Base-by-base conservation (phyloP, 1,140 invertebrate genomes). In the Gryon sp. region DNA sequence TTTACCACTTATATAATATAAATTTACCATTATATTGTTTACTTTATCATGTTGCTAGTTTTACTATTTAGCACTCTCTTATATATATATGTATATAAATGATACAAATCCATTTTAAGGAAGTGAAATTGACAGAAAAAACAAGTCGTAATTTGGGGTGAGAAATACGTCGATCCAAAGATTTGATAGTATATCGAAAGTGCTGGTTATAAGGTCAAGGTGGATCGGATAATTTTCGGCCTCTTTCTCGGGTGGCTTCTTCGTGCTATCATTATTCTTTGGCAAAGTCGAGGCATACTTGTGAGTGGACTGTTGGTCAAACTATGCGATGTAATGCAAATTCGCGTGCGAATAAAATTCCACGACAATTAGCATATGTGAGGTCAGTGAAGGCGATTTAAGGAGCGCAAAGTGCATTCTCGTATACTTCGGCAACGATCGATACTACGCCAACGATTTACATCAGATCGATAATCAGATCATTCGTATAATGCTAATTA, bases 281-380 rank as follows among this genome's bases (percentile, higher is more conserved):
- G 40, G 57, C 45, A n/a, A n/a, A n/a, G n/a, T n/a, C n/a, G 38
- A 68, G 66, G 46, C 60, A 38, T 70, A 50, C 50, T 65, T 59
- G 16, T 24, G 59, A 30, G 26, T 36, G 32, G 55, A n/a, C n/a
- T n/a, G n/a, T 38, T 60, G 59, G 65, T 70, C 73, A 65, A 57
- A 76, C 70, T 79, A 68, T 22, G 52, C 73, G 53, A 79, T 74
- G 73, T n/a, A n/a, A n/a, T n/a, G 79, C 53, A 46, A 79, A 82
- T 63, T 84, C 80, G 86, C 82, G 84, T 86, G 81, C 81, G 80
- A 82, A 87, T 87, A 87, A 86, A 81, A 79, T 74, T 57, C 50
- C 46, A 75, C 50, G 78, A 82, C 78, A 84, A 85, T 86, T 86
- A 86, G 83, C 85, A 86, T 87, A 86, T 65, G 74, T 81, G 78